Base-by-base conservation (phyloP, 2,797 vertebrate genomes). In the Myotis daubentonii region DNA sequence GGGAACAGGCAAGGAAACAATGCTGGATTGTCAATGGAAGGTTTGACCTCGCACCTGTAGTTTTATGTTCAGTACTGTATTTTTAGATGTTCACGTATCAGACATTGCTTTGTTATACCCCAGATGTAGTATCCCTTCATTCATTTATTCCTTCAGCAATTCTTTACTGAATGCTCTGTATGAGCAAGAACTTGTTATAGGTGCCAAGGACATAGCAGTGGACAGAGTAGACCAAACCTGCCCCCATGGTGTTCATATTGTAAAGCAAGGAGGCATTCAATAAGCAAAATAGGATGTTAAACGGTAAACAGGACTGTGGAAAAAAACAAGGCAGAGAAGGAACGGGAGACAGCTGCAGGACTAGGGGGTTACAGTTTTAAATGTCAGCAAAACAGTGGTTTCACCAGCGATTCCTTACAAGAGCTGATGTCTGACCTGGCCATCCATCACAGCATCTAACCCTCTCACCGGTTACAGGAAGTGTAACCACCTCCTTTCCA, bases 21-120 rank as follows among this genome's bases (percentile, higher is more conserved):
- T 33, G 68, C 79, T 1, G 22, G 70, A 25, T n/a, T 44, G 62
- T 6, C 15, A 44, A 2, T 2, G 53, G n/a, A 55, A 41, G 33
- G 36, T 83, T 7, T 57, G 68, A 44, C 49, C n/a, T 15, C 10
- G 72, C 83, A 13, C 72, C 41, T 12, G 65, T 16, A 8, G 28
- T 5, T 22, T 13, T 36, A 20, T 25, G 20, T 57, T 53, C 33
- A 11, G 51, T 10, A 19, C 13, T 0, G 5, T 41, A 1, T 3
- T 22, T n/a, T 33, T 25, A 57, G 57, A 28, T 20, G 49, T n/a
- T 81, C 25, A 5, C 5, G 0, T n/a, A 8, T 74, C n/a, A 28
- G 44, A 20, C 0, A 1, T 22, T 30, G 72, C 44, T 75, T 57
- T 76, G 9, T 20, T 60, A 4, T 9, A 2, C 16, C 30, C 6